These are phyloP conservation scores for Pherbina coryleti DNA, from an alignment of 2,888 invertebrate genomes.

Conservation along the genomic window DNA sequence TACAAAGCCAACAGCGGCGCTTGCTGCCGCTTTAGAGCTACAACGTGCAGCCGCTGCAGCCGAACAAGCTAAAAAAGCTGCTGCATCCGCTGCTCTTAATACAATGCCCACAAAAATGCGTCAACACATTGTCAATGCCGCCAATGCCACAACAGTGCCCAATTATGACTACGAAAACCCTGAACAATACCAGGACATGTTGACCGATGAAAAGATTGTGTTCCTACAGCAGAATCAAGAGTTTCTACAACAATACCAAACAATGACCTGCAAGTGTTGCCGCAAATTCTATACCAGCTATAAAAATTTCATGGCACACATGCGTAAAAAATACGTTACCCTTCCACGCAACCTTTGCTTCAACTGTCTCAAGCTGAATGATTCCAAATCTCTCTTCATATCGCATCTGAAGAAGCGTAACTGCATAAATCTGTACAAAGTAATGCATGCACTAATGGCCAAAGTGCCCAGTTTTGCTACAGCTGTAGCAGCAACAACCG, in stretches of 20 bases:
- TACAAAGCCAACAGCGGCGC: conserved; percentile 62
- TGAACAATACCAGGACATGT: conserved; percentile 65
- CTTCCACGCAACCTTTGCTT: conserved; percentile 68
- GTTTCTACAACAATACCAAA: conserved; percentile 68
- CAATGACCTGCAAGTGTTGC: conserved; percentile 69
- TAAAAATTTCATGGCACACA: conserved; percentile 70
- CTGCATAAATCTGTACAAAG: conserved; percentile 68
- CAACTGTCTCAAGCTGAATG: conserved; percentile 69
- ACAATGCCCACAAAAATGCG: conserved; percentile 61
- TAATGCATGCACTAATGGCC: conserved; percentile 60
- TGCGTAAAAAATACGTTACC: conserved; percentile 67
- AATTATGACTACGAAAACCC: conserved; percentile 68
- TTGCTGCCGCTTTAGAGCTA: conserved; percentile 62
- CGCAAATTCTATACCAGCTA: conserved; percentile 66
- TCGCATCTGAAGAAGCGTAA: conserved; percentile 69
- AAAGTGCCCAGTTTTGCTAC: conserved; percentile 55
- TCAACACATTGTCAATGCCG: conserved; percentile 62
- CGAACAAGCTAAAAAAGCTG: conserved; percentile 57
- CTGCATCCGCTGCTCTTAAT: conserved; percentile 48
- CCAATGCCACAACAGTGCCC: conserved; percentile 60
- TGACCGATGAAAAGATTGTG: conserved; percentile 66
- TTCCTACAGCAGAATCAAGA: conserved; percentile 67
- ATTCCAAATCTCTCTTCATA: conserved; percentile 69
- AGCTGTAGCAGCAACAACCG: conserved; percentile 50
- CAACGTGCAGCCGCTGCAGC: conserved; percentile 60